These are phyloP conservation scores for Sarcophilus harrisii DNA, from an alignment of 2,797 vertebrate species.

Conservation along the genomic window DNA sequence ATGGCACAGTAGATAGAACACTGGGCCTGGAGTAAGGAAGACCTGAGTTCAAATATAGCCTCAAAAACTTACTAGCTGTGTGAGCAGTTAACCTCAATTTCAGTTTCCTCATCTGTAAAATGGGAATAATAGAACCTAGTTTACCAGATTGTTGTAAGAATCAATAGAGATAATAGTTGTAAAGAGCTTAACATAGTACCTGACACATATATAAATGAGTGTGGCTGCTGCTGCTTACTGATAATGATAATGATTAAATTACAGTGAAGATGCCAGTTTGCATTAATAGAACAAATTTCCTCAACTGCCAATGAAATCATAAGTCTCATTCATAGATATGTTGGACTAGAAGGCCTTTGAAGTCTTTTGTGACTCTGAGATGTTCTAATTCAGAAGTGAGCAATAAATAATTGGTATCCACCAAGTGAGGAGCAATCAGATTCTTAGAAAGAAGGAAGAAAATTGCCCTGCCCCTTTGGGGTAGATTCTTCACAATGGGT, in stretches of 20 bases:
- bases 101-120: not conserved
- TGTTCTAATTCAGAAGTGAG: not conserved
- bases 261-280: not conserved
- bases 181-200: not conserved
- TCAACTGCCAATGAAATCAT: not conserved
- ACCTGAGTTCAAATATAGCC: too few species aligned
- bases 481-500: not conserved
- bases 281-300: not conserved
- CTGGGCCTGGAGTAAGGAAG: too few species aligned
- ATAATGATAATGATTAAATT: not conserved
- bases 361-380: not conserved
- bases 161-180: not conserved
- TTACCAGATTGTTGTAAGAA: not conserved
- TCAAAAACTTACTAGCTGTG: too few species aligned
- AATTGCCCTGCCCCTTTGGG: not conserved
- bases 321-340: not conserved
- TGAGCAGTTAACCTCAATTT: not conserved
- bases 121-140: not conserved
- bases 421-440: not conserved
- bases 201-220: not conserved
- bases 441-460: not conserved
- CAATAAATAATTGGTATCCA: not conserved
- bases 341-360: not conserved
- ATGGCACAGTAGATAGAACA: too few species aligned
- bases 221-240: too few species aligned